These are phyloP conservation scores for Andrena minutula DNA, from an alignment of 2,888 invertebrate genomes.

Conservation along the genomic window DNA sequence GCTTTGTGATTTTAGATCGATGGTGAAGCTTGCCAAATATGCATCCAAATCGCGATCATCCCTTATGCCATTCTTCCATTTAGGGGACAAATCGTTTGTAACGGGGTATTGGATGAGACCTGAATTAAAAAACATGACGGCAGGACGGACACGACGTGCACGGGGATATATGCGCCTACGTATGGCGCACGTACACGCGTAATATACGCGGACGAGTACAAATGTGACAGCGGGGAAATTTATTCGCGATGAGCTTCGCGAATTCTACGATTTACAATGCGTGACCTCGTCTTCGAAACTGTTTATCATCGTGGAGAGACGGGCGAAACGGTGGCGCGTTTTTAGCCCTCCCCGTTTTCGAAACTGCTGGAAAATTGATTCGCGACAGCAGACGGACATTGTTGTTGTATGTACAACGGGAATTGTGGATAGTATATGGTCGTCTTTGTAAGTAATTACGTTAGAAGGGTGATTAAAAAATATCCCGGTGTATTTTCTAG, in stretches of 20 bases:
- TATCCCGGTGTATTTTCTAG: too few relatives aligned
- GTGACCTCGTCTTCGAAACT: constrained; percentile 39
- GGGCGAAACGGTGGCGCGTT: neutral
- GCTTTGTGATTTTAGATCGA: too few relatives aligned
- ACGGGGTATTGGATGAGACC: constrained; percentile 9
- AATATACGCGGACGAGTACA: constrained; percentile 32
- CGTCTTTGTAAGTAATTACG: neutral
- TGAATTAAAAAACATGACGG: constrained; percentile 35
- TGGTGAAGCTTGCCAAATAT: too few relatives aligned
- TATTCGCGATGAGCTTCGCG: constrained; percentile 45
- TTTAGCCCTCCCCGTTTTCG: constrained; percentile 12
- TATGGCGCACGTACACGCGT: neutral
- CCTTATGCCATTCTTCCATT: neutral
- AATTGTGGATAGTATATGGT: neutral
- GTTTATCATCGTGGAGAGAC: constrained; percentile 33
- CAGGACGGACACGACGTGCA: neutral
- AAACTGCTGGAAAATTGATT: constrained; percentile 38
- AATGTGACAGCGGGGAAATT: constrained; percentile 56
- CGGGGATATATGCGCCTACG: neutral
- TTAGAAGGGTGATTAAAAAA: too few relatives aligned
- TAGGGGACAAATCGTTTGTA: constrained; percentile 4
- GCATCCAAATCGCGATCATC: neutral
- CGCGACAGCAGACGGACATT: neutral
- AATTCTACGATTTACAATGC: constrained; percentile 56
- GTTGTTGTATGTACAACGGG: neutral